These are phyloP conservation scores for Drosophila tsacasi DNA, from an alignment of 1,140 invertebrate genomes.

Conservation along the genomic window DNA sequence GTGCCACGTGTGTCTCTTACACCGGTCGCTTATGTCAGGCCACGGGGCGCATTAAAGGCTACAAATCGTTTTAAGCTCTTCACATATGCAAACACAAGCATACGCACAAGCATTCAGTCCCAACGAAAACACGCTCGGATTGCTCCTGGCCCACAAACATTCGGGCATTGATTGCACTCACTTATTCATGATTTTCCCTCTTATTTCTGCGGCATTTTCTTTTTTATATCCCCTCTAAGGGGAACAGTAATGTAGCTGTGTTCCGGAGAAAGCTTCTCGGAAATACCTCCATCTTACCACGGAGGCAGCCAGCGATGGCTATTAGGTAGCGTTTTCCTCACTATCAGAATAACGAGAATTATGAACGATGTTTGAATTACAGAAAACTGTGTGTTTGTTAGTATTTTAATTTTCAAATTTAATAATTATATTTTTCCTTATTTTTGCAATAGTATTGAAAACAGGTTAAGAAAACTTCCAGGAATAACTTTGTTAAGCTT, in stretches of 20 bases:
- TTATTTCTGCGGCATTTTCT: constrained; percentile 54
- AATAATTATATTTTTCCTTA: not conserved
- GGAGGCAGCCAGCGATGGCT: constrained; percentile 1
- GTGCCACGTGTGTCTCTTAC: constrained; percentile 46
- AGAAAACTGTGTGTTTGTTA: too few relatives aligned
- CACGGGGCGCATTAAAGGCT: constrained; percentile 73
- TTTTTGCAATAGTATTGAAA: not conserved
- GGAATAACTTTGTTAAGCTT: not conserved
- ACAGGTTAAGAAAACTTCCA: not conserved
- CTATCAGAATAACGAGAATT: not conserved
- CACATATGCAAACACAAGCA: constrained; percentile 65
- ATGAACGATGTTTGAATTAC: not conserved
- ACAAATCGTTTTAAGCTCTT: constrained; percentile 73
- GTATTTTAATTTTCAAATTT: not conserved
- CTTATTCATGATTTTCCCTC: constrained; percentile 72
- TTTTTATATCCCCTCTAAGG: constrained; percentile 48
- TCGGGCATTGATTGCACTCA: constrained; percentile 71
- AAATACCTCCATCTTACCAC: constrained; percentile 4
- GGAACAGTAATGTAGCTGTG: constrained; percentile 24
- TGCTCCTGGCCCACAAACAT: constrained; percentile 24
- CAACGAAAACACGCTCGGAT: constrained; percentile 10
- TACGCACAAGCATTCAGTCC: constrained; percentile 18
- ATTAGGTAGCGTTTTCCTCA: constrained; percentile 16
- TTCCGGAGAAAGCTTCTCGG: constrained; percentile 13
- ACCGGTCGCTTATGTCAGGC: constrained; percentile 71